Conservation (phyloP, 2,113 vertebrate species). For the Caracal caracal region DNA sequence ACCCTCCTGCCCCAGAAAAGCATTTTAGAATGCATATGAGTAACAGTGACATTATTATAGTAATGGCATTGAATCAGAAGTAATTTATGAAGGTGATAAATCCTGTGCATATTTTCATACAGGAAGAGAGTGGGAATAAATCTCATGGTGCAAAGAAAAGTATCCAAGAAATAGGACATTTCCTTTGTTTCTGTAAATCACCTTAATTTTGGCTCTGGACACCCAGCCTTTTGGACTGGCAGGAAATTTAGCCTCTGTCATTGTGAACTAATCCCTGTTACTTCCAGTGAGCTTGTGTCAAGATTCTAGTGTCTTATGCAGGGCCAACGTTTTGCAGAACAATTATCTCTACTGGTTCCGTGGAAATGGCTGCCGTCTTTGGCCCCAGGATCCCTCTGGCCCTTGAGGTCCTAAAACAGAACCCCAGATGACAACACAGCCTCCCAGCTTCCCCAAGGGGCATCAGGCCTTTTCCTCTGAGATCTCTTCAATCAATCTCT, state of each 20-base stretch:
- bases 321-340: not conserved
- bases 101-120: not conserved
- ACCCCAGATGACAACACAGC: not conserved
- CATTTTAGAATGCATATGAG: not conserved
- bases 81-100: not conserved
- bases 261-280: not conserved
- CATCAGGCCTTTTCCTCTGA: not conserved
- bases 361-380: not conserved
- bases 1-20: not conserved
- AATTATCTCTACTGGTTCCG: not conserved
- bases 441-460: not conserved
- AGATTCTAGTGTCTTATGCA: not conserved
- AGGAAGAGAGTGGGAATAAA: not conserved
- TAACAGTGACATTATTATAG: not conserved
- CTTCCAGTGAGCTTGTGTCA: not conserved
- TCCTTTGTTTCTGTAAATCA: not conserved
- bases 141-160: not conserved
- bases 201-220: constrained; percentile 13
- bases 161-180: not conserved
- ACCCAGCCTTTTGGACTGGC: not conserved
- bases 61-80: not conserved
- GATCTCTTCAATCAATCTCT: not conserved
- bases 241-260: not conserved
- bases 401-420: not conserved
- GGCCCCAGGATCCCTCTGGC: not conserved